Percentiles rank a stretch among this genome's conserved stretches.
Evolutionary conservation across 2,113 vertebrate genomes (phyloP).

Genomic region (Chascanopsetta lugubris): DNA sequence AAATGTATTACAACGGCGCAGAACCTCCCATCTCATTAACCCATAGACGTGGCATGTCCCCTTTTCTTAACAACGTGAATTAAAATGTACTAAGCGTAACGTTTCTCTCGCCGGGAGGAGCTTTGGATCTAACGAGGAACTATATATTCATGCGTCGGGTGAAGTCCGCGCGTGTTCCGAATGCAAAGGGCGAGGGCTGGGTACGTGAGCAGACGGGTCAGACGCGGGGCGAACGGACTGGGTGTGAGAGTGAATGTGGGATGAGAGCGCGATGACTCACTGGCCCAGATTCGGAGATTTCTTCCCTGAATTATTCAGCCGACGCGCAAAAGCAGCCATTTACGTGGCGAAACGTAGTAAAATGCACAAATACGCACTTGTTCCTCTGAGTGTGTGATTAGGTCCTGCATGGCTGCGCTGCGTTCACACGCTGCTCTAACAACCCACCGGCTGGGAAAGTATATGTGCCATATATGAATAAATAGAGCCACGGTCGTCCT

Average conservation of each 20-base stretch:
- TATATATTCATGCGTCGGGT: conserved; percentile 13
- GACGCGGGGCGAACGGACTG: conserved; percentile 14
- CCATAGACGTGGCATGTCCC: conserved; percentile 7
- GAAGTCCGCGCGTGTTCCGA: neutral
- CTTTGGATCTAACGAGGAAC: conserved; percentile 20
- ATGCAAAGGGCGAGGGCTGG: conserved; percentile 6
- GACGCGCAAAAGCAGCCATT: conserved; percentile 11
- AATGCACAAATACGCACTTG: conserved; percentile 21
- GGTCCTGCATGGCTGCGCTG: conserved; percentile 8
- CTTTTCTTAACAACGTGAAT: neutral
- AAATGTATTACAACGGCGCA: neutral
- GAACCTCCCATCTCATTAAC: neutral
- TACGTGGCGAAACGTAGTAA: conserved; percentile 14
- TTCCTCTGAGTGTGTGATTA: conserved; percentile 30
- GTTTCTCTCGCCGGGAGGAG: conserved; percentile 2
- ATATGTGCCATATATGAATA: too few species aligned
- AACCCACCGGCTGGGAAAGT: conserved; percentile 15
- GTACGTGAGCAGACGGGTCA: conserved; percentile 18
- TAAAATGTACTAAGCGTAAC: conserved; percentile 11
- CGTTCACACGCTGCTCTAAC: conserved; percentile 17
- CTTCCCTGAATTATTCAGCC: conserved; percentile 50
- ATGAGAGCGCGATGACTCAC: conserved; percentile 28
- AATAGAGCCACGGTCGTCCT: conserved; percentile 2
- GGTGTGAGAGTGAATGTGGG: conserved; percentile 25
- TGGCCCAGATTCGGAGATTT: conserved; percentile 37